These are phyloP conservation scores for Campylomormyrus numenius DNA, from an alignment of 2,113 vertebrate genomes.

Conservation along the genomic window DNA sequence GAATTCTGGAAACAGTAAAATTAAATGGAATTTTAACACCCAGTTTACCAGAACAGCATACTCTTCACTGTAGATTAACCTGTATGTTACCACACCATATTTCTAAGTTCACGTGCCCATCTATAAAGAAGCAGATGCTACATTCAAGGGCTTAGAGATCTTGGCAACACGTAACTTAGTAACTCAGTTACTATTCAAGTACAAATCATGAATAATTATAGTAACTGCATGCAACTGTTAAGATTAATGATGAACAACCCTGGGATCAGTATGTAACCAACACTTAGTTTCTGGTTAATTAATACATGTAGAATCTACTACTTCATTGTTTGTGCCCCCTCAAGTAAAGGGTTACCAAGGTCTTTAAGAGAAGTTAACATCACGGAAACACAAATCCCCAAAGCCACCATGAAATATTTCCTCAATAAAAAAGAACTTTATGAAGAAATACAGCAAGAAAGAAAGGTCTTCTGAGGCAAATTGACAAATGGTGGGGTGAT, in stretches of 20 bases:
- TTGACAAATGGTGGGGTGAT: background rate
- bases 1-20: background rate
- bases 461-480: background rate
- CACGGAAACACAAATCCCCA: background rate
- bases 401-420: too few species aligned
- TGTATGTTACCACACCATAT: background rate
- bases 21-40: background rate
- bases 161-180: too few species aligned
- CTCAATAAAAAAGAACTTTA: background rate
- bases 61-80: background rate
- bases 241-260: too few species aligned
- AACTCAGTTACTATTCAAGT: too few species aligned
- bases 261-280: too few species aligned
- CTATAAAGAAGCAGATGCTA: background rate
- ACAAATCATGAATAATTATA: too few species aligned
- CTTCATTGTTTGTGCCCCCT: too few species aligned
- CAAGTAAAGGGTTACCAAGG: too few species aligned
- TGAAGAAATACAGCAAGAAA: background rate
- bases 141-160: background rate
- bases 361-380: background rate
- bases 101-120: too few species aligned
- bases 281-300: too few species aligned
- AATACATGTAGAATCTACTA: too few species aligned
- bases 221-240: too few species aligned
- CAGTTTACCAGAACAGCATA: background rate